Percentiles rank a stretch among this genome's conserved stretches.
These are phyloP conservation scores for Nematostella vectensis DNA, from an alignment of 92 coral and sea anemone species.

Conservation along the genomic window DNA sequence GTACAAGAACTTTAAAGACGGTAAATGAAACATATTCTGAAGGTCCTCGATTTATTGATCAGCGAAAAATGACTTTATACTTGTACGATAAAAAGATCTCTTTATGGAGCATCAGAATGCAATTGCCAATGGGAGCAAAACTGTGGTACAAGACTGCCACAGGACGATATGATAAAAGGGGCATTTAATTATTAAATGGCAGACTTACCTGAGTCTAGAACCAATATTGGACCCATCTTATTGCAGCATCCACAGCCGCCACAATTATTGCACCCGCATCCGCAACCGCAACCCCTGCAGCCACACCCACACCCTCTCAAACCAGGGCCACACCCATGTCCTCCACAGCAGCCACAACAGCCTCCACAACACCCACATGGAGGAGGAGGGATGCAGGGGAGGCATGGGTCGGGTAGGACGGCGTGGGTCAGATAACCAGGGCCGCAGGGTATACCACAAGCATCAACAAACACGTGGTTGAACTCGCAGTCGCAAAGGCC, in stretches of 20 bases:
- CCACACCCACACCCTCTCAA: slow-evolving; percentile 7
- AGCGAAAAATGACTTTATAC: too few relatives aligned
- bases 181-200: too few relatives aligned
- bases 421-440: not conserved
- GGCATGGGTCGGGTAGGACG: not conserved
- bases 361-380: not conserved
- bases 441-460: slow-evolving; percentile 6
- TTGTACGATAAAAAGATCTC: too few relatives aligned
- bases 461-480: not conserved
- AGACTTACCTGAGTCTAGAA: not conserved
- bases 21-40: too few relatives aligned
- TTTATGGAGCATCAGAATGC: too few relatives aligned
- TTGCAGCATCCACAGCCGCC: not conserved
- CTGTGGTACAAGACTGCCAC: too few relatives aligned
- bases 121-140: too few relatives aligned
- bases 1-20: too few relatives aligned
- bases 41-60: too few relatives aligned
- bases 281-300: slow-evolving; percentile 7
- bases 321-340: not conserved
- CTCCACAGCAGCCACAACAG: not conserved
- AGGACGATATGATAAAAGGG: too few relatives aligned
- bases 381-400: not conserved
- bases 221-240: not conserved
- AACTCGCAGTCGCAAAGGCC: not conserved
- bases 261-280: not conserved